Evolutionary conservation across 1,140 invertebrate genomes (phyloP), one percentile per base, ranked within the genome.

Genomic region (Sinonovacula constricta): DNA sequence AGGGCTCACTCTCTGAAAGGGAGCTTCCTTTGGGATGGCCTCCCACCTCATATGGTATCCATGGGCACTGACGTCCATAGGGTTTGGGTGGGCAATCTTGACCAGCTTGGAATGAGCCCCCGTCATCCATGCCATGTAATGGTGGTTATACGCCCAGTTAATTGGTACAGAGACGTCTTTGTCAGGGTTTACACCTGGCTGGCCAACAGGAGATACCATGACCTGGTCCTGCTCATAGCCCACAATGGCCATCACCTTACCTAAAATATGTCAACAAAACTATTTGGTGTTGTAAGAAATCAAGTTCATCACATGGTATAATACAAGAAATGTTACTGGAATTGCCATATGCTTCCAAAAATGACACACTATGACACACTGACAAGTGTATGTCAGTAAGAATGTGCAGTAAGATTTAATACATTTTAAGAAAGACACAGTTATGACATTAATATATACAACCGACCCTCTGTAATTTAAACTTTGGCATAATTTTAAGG

Each of bases 51-150:
- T 81, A 3, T 71, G 79, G 1, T 65, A 76, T 14, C 79, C 79
- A 65, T 81, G 79, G 2, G 71, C 79, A 26, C 71, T 81, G 0
- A 81, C 79, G 53, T 81, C 79, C 56, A 66, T 81, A 10, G 79
- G 79, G 24, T 81, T 72, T 22, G 79, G 79, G 45, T 81, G 69
- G 22, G 39, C 51, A 34, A 81, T 66, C 2, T 39, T 45, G 10
- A 76, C 79, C 67, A 81, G 53, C 56, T 81, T 49, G 0, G 79
- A 81, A 53, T 81, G 79, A 45, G 26, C 33, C 7, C 79, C 79
- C 3, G 79, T 81, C 79, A 81, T 81, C 79, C 79, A 81, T 12
- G 79, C 79, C 79, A 81, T 81, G 36, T 76, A 81, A 56, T 81
- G 79, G 67, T 81, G 79, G 53, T 81, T 81, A 30, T 81, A 81